These are phyloP conservation scores for Lucifuga dentata DNA, from an alignment of 2,113 vertebrate genomes.

Conservation along the genomic window DNA sequence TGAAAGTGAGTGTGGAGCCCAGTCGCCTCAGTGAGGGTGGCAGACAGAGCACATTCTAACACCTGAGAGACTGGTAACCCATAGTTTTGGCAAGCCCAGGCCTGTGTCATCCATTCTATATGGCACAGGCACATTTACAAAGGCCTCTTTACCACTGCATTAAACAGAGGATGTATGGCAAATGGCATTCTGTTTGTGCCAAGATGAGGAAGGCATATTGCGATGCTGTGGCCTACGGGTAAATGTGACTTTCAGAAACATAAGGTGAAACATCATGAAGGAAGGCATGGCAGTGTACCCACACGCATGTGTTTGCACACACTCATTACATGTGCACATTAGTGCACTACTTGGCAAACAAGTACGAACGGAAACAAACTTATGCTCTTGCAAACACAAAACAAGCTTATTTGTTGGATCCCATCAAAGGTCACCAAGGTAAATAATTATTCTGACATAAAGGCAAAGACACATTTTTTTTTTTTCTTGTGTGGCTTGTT, in stretches of 20 bases:
- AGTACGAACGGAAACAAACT: too few species aligned
- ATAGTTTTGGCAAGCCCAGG: constrained; percentile 74
- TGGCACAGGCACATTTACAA: constrained; percentile 62
- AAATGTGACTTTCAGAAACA: constrained; percentile 50
- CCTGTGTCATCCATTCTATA: constrained; percentile 69
- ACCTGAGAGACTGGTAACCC: constrained; percentile 80
- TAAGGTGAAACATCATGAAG: constrained; percentile 43
- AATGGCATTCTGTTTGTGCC: constrained; percentile 14
- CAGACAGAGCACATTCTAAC: constrained; percentile 76
- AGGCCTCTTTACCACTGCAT: constrained; percentile 39
- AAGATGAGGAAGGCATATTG: constrained; percentile 24
- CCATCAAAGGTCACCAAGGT: too few species aligned
- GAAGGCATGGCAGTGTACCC: constrained; percentile 4
- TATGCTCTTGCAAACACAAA: too few species aligned
- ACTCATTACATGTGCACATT: background rate
- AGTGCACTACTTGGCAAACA: background rate
- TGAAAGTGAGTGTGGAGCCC: constrained; percentile 59
- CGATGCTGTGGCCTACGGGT: constrained; percentile 25
- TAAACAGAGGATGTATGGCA: constrained; percentile 26
- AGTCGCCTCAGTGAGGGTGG: constrained; percentile 67
- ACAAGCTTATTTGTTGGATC: too few species aligned
- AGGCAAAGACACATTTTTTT: too few species aligned
- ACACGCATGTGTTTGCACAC: background rate
- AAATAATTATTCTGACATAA: too few species aligned
- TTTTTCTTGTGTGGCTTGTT: too few species aligned